Percentiles rank a stretch among this genome's conserved stretches.
Evolutionary conservation across 1,140 invertebrate species (phyloP).

Genomic region (Plodia interpunctella): DNA sequence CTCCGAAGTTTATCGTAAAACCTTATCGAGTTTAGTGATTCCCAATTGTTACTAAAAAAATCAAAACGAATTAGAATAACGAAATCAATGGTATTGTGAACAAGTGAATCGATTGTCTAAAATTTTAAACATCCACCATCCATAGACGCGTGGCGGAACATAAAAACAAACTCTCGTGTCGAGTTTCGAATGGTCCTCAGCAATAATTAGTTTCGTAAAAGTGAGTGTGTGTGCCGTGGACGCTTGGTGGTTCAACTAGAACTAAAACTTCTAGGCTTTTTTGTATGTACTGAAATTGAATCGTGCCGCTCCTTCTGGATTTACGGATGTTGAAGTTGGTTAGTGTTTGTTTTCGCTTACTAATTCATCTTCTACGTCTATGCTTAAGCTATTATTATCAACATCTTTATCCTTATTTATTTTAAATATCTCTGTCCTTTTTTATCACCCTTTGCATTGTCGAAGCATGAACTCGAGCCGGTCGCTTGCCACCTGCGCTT

Average conservation of each 20-base stretch:
- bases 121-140: constrained; percentile 32
- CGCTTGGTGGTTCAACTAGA: constrained; percentile 60
- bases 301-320: constrained; percentile 31
- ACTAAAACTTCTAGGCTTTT: constrained; percentile 51
- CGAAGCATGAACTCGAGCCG: constrained; percentile 37
- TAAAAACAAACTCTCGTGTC: constrained; percentile 59
- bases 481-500: constrained; percentile 17
- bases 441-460: background rate
- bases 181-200: constrained; percentile 54
- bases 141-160: constrained; percentile 49
- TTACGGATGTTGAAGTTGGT: constrained; percentile 68
- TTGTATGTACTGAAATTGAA: constrained; percentile 38
- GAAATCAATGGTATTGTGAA: constrained; percentile 59
- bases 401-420: constrained; percentile 1
- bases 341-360: constrained; percentile 35
- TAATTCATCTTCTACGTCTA: too few species aligned
- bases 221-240: constrained; percentile 70
- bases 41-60: constrained; percentile 24
- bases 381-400: background rate
- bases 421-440: background rate
- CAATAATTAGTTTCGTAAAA: constrained; percentile 68
- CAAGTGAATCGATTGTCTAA: constrained; percentile 47
- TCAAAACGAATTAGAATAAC: constrained; percentile 47
- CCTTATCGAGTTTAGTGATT: constrained; percentile 39
- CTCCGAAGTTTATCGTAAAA: constrained; percentile 28